These are phyloP conservation scores for Urocyon cinereoargenteus DNA, from an alignment of 2,797 vertebrate genomes.

Conservation along the genomic window DNA sequence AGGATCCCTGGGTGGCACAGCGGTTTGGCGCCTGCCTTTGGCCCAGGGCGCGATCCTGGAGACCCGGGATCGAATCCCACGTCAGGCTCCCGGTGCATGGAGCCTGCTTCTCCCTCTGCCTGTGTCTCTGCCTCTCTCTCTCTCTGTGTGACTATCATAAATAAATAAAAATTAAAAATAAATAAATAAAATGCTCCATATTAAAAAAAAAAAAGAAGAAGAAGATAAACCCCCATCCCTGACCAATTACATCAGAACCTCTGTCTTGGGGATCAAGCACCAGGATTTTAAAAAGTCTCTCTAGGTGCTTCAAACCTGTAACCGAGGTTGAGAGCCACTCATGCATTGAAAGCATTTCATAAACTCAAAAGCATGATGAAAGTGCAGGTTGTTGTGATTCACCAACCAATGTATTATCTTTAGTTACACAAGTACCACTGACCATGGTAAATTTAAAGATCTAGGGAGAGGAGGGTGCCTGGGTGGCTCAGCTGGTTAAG, in stretches of 20 bases:
- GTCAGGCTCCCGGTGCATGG: too few species aligned
- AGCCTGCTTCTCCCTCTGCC: too few species aligned
- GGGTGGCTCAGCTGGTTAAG: too few species aligned
- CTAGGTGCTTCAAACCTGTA: neutral
- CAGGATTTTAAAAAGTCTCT: neutral
- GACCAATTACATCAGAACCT: neutral
- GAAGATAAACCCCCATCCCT: neutral
- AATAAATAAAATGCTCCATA: too few species aligned
- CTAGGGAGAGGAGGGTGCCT: neutral
- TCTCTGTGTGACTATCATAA: too few species aligned
- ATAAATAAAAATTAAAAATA: too few species aligned
- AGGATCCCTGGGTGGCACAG: too few species aligned
- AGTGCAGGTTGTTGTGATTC: neutral
- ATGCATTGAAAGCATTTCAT: neutral
- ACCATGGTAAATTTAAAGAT: neutral
- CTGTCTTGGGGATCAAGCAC: neutral
- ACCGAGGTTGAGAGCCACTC: neutral
- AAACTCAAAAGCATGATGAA: neutral
- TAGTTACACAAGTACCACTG: neutral
- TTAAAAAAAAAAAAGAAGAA: neutral
- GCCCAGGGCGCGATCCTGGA: too few species aligned
- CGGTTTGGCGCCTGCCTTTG: too few species aligned
- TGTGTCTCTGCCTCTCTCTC: too few species aligned
- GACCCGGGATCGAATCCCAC: too few species aligned
- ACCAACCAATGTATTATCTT: neutral